phyloP scores from a whole-genome alignment of 2,888 invertebrate species.

The Patella ulyssiponensis region DNA sequence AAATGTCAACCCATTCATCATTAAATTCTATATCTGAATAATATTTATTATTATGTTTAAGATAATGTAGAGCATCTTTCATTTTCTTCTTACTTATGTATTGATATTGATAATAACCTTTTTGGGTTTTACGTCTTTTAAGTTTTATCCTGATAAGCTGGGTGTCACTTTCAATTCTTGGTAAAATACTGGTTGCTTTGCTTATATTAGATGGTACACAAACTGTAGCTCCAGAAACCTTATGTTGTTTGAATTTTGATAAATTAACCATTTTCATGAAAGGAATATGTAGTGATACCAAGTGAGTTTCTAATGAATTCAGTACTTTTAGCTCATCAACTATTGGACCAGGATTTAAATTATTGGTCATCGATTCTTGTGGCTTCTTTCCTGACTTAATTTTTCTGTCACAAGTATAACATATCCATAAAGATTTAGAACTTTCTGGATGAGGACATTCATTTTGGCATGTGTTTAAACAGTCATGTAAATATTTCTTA shows the following conservation, averaged over 20 bases:
- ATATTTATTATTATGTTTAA: constrained; percentile 10
- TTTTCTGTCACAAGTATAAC: constrained; percentile 16
- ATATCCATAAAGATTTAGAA: constrained; percentile 5
- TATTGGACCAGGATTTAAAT: constrained; percentile 10
- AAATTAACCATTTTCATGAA: constrained; percentile 33
- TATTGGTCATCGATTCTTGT: constrained; percentile 17
- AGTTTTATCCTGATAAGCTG: neutral
- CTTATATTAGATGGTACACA: constrained; percentile 22
- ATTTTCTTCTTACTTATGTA: neutral
- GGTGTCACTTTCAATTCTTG: neutral
- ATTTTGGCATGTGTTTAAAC: neutral
- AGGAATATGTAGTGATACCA: constrained; percentile 29
- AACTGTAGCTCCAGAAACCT: constrained; percentile 27
- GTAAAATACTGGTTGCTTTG: neutral
- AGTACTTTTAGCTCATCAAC: constrained; percentile 17
- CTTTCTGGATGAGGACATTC: neutral
- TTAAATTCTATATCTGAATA: constrained; percentile 11
- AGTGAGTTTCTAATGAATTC: constrained; percentile 31
- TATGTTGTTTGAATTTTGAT: constrained; percentile 26
- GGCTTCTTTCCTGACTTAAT: constrained; percentile 22
- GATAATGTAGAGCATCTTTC: neutral
- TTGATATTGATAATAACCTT: neutral
- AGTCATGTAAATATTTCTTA: neutral
- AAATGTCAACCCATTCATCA: neutral
- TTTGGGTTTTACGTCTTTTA: neutral